Conservation (phyloP, 1,140 invertebrate genomes). For the Lanistes nyassanus region DNA sequence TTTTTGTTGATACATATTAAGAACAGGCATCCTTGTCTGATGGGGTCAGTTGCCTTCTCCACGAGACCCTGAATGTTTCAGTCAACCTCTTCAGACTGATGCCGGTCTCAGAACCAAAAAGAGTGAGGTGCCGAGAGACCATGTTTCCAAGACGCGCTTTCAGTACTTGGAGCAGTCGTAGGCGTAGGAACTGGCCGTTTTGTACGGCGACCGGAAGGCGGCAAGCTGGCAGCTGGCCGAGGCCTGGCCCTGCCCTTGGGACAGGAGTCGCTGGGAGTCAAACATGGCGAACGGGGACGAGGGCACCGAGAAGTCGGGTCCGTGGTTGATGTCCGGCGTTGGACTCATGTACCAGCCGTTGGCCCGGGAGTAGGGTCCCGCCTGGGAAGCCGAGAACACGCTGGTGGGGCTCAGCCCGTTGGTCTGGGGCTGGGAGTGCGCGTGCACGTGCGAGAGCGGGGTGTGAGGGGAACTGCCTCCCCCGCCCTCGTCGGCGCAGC, state of each 20-base stretch:
- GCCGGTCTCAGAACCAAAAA: neutral
- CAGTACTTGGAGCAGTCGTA: conserved; percentile 62
- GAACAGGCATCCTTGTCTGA: conserved; percentile 55
- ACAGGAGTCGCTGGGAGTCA: conserved; percentile 52
- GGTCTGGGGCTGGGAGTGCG: conserved; percentile 36
- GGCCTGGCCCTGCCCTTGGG: conserved; percentile 44
- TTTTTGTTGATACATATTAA: neutral
- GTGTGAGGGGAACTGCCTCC: conserved; percentile 44
- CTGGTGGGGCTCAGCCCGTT: conserved; percentile 48
- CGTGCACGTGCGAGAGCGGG: conserved; percentile 46
- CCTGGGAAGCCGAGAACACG: conserved; percentile 51
- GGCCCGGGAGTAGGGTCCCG: conserved; percentile 42
- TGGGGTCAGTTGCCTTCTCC: neutral
- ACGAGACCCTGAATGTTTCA: no score
- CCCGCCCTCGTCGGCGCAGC: neutral
- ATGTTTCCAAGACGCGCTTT: conserved; percentile 28
- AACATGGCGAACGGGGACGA: conserved; percentile 53
- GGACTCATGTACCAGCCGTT: conserved; percentile 60
- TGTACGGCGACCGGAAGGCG: conserved; percentile 58
- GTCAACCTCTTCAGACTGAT: neutral
- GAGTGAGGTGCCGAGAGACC: neutral
- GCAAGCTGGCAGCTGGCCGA: conserved; percentile 59
- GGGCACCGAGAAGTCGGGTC: conserved; percentile 43
- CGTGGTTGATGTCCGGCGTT: conserved; percentile 48
- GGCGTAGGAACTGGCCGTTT: conserved; percentile 49